Evolutionary conservation across 2,797 vertebrate species (phyloP).

Genomic region (Luscinia luscinia): DNA sequence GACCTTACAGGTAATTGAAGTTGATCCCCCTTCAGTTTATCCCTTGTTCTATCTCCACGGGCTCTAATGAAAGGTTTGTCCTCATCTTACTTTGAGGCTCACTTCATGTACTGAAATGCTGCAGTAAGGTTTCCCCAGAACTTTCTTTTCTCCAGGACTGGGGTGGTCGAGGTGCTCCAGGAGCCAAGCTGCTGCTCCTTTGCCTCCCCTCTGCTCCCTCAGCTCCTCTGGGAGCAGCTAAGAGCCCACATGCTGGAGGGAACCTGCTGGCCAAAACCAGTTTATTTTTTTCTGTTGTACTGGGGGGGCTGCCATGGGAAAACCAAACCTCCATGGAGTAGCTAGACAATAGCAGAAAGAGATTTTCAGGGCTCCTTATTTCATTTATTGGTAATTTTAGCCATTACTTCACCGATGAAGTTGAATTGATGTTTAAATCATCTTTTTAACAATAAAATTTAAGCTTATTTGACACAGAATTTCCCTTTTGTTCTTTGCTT

Average conservation of each 20-base stretch:
- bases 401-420: not conserved
- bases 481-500: not conserved
- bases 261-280: not conserved
- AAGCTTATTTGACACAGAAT: not conserved
- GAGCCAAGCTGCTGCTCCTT: not conserved
- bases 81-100: not conserved
- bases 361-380: not conserved
- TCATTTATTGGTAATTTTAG: not conserved
- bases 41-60: not conserved
- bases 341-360: not conserved
- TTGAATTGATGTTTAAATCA: not conserved
- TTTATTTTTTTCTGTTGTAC: not conserved
- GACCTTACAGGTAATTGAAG: not conserved
- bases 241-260: accelerated
- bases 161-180: accelerated
- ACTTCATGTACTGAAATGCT: not conserved
- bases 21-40: not conserved
- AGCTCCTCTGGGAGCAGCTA: not conserved
- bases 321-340: not conserved
- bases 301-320: accelerated
- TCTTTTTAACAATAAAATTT: not conserved
- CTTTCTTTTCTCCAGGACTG: not conserved
- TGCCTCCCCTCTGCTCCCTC: not conserved
- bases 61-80: not conserved
- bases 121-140: not conserved